Conservation (phyloP, 2,888 invertebrate species). For the Muscina levida region DNA sequence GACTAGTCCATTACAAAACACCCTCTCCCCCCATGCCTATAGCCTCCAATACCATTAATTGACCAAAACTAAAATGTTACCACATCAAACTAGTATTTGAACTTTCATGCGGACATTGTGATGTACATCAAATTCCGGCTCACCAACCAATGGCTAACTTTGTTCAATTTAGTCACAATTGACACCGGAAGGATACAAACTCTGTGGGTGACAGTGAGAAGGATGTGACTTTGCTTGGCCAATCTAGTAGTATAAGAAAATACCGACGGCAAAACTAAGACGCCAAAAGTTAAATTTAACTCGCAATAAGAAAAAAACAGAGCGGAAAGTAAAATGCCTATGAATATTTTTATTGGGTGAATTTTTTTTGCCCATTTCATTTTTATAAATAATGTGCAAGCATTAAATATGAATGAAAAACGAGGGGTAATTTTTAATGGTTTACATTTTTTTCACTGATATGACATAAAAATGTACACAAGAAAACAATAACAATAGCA, state of each 20-base stretch:
- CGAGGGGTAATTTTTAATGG: slow-evolving; percentile 63
- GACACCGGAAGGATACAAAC: slow-evolving; percentile 32
- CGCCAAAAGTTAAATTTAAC: neutral
- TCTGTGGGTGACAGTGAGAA: slow-evolving; percentile 2
- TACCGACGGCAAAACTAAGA: neutral
- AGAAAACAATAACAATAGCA: slow-evolving; percentile 57
- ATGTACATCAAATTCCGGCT: slow-evolving; percentile 16
- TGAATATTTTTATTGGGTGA: neutral
- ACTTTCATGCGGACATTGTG: neutral
- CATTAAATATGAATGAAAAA: slow-evolving; percentile 44
- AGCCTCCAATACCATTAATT: no score
- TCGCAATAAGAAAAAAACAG: no score
- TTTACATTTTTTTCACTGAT: slow-evolving; percentile 20
- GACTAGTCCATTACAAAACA: no score
- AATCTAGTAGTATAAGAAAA: slow-evolving; percentile 25
- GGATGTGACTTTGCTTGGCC: slow-evolving; percentile 9
- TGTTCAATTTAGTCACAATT: neutral
- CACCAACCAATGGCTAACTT: neutral
- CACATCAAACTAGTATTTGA: neutral
- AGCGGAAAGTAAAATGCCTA: no score
- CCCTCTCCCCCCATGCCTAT: no score
- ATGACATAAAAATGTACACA: slow-evolving; percentile 18
- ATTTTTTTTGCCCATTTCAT: slow-evolving; percentile 1
- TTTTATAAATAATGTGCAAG: slow-evolving; percentile 46
- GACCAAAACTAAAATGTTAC: neutral